These are phyloP conservation scores for Ginglymostoma cirratum DNA, from an alignment of 2,113 vertebrate genomes.

Conservation along the genomic window DNA sequence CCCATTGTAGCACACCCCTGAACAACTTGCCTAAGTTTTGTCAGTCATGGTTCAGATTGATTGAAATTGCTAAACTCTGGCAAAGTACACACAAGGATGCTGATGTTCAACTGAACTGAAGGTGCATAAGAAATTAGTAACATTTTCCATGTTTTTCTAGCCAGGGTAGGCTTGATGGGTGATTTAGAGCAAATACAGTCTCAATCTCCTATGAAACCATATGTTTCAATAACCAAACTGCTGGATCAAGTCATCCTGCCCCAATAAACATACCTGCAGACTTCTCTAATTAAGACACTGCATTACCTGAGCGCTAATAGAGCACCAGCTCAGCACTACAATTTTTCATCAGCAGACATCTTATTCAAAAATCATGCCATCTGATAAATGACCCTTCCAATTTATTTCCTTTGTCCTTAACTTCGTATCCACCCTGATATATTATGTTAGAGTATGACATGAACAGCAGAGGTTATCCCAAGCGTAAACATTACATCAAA, in stretches of 20 bases:
- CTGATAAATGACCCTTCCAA: not conserved
- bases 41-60: not conserved
- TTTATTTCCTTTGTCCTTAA: too few species aligned
- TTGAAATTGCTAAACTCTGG: not conserved
- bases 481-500: too few species aligned
- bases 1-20: not conserved
- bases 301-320: not conserved
- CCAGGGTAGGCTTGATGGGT: too few species aligned
- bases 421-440: not conserved
- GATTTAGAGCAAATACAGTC: not conserved
- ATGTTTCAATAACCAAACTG: not conserved
- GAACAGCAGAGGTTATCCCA: not conserved
- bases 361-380: not conserved
- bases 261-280: not conserved
- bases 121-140: not conserved
- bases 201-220: not conserved
- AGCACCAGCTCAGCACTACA: not conserved
- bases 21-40: not conserved
- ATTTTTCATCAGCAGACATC: not conserved
- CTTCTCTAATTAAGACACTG: not conserved
- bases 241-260: not conserved
- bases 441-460: not conserved
- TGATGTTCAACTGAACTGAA: not conserved
- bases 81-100: not conserved
- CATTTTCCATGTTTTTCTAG: not conserved